Conservation (phyloP, 1,140 invertebrate genomes). For the Drosophila sp. region DNA sequence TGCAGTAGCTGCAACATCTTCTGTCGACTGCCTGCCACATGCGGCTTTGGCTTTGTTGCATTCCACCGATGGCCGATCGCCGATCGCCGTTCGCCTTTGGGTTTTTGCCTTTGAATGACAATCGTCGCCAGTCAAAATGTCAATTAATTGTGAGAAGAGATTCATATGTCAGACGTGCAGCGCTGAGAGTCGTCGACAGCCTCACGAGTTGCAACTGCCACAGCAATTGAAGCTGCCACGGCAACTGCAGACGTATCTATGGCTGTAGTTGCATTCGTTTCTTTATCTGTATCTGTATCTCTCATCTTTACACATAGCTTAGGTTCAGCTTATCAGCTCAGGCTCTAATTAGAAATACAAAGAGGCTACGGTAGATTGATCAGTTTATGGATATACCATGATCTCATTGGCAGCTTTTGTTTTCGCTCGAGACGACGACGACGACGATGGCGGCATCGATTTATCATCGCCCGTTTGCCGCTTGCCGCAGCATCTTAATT, state of each 20-base stretch:
- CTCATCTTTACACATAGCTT: neutral
- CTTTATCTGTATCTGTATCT: slow-evolving; percentile 27
- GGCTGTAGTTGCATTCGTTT: neutral
- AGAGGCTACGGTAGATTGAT: slow-evolving; percentile 16
- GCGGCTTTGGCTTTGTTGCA: slow-evolving; percentile 42
- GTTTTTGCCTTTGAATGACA: slow-evolving; percentile 70
- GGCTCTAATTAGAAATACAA: slow-evolving; percentile 53
- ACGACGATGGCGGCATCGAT: slow-evolving; percentile 52
- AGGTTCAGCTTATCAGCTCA: slow-evolving; percentile 20
- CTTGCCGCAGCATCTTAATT: slow-evolving; percentile 65
- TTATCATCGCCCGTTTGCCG: slow-evolving; percentile 56
- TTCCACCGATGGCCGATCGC: slow-evolving; percentile 33
- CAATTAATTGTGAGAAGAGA: slow-evolving; percentile 80
- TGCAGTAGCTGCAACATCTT: slow-evolving; percentile 13
- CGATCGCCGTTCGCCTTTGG: slow-evolving; percentile 19
- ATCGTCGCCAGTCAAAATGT: slow-evolving; percentile 76
- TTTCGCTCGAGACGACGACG: slow-evolving; percentile 8
- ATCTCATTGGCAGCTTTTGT: slow-evolving; percentile 46
- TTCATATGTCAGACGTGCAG: slow-evolving; percentile 59
- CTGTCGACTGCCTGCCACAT: slow-evolving; percentile 11
- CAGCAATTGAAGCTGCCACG: too few relatives aligned
- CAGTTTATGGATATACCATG: slow-evolving; percentile 23
- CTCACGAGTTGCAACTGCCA: slow-evolving; percentile 18
- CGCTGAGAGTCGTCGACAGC: slow-evolving; percentile 29
- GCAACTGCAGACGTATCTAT: neutral